Evolutionary conservation across 2,888 invertebrate genomes (phyloP).

Genomic region (Eupithecia pulchellata): DNA sequence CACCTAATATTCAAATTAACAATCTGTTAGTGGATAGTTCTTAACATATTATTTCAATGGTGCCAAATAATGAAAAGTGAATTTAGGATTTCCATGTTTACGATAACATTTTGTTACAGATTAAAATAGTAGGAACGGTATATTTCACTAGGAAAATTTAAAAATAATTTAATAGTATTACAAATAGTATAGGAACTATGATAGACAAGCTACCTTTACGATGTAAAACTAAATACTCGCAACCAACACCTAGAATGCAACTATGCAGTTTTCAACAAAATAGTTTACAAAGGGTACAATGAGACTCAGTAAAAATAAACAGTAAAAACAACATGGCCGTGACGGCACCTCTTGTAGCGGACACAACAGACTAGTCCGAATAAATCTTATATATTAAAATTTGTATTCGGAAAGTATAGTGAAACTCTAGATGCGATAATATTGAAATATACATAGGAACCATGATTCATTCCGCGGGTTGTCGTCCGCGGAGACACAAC

Average conservation of each 20-base stretch:
- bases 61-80: constrained; percentile 57
- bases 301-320: constrained; percentile 68
- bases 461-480: constrained; percentile 84
- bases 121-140: constrained; percentile 85
- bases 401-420: constrained; percentile 86
- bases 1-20: constrained; percentile 53
- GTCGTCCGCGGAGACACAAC: constrained; percentile 81
- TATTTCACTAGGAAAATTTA: constrained; percentile 84
- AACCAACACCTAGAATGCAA: constrained; percentile 72
- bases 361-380: constrained; percentile 85
- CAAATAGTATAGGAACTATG: constrained; percentile 85
- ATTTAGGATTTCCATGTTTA: constrained; percentile 60
- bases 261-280: constrained; percentile 73
- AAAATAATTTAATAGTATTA: constrained; percentile 81
- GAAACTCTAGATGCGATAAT: constrained; percentile 86
- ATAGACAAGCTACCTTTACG: constrained; percentile 82
- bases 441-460: constrained; percentile 87
- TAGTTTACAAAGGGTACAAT: constrained; percentile 58
- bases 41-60: constrained; percentile 48
- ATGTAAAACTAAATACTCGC: constrained; percentile 77
- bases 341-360: constrained; percentile 80
- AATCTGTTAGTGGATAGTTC: constrained; percentile 40
- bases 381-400: constrained; percentile 85
- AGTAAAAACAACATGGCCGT: constrained; percentile 82
- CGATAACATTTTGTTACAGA: constrained; percentile 75